Evolutionary conservation across 2,113 vertebrate genomes (phyloP).

Genomic region (Microcebus griseorufus): DNA sequence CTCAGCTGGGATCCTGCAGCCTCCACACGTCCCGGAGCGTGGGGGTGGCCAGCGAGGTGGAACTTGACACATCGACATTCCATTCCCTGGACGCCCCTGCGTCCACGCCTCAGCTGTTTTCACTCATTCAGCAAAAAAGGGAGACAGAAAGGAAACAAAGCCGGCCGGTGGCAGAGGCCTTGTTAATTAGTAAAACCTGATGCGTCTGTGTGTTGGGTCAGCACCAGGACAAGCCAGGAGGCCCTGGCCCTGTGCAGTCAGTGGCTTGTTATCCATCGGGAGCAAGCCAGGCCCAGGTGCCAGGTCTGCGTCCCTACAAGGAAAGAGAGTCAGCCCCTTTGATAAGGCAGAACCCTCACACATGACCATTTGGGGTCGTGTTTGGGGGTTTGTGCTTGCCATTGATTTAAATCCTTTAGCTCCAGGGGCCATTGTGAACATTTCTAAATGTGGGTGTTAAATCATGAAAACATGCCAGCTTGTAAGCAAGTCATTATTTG

Average conservation of each 20-base stretch:
- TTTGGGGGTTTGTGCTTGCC: constrained; percentile 7
- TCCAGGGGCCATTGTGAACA: constrained; percentile 54
- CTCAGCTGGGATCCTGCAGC: background rate
- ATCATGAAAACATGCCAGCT: background rate
- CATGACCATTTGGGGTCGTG: constrained; percentile 47
- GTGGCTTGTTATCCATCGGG: background rate
- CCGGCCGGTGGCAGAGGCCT: constrained; percentile 56
- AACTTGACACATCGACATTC: constrained; percentile 78
- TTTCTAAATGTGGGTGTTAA: constrained; percentile 73
- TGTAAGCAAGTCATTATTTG: background rate
- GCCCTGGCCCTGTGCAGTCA: background rate
- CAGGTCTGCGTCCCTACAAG: too few species aligned
- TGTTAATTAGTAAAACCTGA: constrained; percentile 83
- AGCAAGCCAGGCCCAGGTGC: background rate
- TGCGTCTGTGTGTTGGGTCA: background rate
- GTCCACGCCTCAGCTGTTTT: constrained; percentile 80
- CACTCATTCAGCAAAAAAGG: constrained; percentile 71
- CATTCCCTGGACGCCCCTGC: constrained; percentile 68
- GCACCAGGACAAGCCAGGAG: constrained; percentile 9
- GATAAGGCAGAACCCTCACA: constrained; percentile 55
- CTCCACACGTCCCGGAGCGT: background rate
- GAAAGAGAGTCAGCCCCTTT: constrained; percentile 58
- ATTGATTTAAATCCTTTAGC: constrained; percentile 65
- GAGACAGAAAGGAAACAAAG: constrained; percentile 76
- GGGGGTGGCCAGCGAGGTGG: constrained; percentile 55